These are phyloP conservation scores for Myzus persicae DNA, from an alignment of 1,140 invertebrate species.

Conservation along the genomic window DNA sequence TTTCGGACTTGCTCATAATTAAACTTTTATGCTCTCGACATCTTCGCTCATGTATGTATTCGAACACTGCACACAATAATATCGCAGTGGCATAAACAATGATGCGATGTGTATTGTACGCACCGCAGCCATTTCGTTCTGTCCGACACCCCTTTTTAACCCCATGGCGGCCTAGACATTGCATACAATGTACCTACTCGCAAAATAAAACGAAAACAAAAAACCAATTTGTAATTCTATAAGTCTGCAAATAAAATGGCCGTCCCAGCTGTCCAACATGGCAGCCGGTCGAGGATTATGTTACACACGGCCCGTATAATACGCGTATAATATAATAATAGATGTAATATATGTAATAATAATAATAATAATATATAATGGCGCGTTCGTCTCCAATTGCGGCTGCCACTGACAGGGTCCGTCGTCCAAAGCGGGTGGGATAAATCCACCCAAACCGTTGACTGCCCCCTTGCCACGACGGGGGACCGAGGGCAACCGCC, in stretches of 20 bases:
- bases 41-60: not conserved
- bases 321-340: not conserved
- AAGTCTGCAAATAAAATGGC: constrained; percentile 40
- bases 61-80: not conserved
- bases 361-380: constrained; percentile 9
- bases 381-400: constrained; percentile 21
- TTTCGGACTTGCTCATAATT: not conserved
- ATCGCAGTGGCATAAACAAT: not conserved
- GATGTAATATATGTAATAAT: not conserved
- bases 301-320: not conserved
- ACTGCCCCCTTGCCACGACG: too few relatives aligned
- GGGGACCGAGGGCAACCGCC: not conserved
- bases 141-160: not conserved
- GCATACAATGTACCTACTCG: not conserved
- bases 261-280: not conserved
- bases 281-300: constrained; percentile 20
- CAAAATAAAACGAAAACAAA: not conserved
- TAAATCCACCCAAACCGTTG: not conserved
- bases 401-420: not conserved
- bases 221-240: constrained; percentile 28
- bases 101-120: not conserved
- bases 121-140: not conserved
- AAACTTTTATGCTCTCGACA: not conserved
- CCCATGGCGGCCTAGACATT: not conserved
- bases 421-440: not conserved